Evolutionary conservation across 2,113 vertebrate species (phyloP).

Genomic region (Vireo altiloquus): DNA sequence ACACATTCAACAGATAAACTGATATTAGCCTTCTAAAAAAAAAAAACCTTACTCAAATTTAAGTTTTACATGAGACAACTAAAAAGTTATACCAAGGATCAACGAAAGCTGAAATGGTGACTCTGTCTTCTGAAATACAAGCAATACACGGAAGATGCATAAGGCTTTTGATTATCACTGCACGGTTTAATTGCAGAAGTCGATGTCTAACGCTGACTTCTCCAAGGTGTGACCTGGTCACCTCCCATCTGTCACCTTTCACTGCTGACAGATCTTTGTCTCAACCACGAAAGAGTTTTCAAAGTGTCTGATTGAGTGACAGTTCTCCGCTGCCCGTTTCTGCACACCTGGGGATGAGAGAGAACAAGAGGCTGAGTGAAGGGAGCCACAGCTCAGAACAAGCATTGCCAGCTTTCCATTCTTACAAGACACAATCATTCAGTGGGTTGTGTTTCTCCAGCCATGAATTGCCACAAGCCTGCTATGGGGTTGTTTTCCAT

Average conservation of each 20-base stretch:
- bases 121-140: slow-evolving; percentile 57
- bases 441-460: not conserved
- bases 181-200: slow-evolving; percentile 66
- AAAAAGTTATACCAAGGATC: slow-evolving; percentile 55
- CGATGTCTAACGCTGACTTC: slow-evolving; percentile 56
- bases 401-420: not conserved
- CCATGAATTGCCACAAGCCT: fast-evolving
- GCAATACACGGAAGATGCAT: slow-evolving; percentile 74
- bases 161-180: slow-evolving; percentile 79
- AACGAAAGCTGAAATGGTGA: slow-evolving; percentile 60
- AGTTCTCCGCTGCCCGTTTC: slow-evolving; percentile 86
- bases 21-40: slow-evolving; percentile 33
- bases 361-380: not conserved
- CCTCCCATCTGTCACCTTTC: slow-evolving; percentile 41
- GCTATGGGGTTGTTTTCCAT: fast-evolving
- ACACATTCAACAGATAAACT: slow-evolving; percentile 56
- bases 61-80: slow-evolving; percentile 60
- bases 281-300: slow-evolving; percentile 90
- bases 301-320: slow-evolving; percentile 88
- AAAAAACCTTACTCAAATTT: slow-evolving; percentile 46
- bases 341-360: slow-evolving; percentile 76
- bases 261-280: slow-evolving; percentile 88
- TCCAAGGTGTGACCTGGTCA: slow-evolving; percentile 24
- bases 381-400: not conserved
- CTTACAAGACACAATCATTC: not conserved